Evolutionary conservation across 2,113 vertebrate genomes (phyloP).

Genomic region (Mesocricetus auratus): DNA sequence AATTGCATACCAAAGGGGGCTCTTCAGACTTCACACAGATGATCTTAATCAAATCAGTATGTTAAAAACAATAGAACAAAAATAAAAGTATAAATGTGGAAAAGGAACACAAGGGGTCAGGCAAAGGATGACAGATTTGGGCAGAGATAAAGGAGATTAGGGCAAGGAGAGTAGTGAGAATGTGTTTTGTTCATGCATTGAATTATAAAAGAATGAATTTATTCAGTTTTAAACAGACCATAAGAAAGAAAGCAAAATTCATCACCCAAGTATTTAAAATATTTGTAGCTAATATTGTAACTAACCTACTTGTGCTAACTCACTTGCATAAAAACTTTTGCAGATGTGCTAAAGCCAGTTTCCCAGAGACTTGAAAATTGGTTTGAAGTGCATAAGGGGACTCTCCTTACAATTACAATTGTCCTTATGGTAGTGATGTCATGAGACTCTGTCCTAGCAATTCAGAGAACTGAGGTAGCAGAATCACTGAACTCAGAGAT

Average conservation of each 20-base stretch:
- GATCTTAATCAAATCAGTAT: not conserved
- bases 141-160: not conserved
- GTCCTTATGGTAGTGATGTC: not conserved
- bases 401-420: not conserved
- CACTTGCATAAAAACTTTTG: not conserved
- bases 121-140: not conserved
- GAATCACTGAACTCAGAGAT: no score
- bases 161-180: not conserved
- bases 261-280: not conserved
- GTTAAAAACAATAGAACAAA: not conserved
- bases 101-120: not conserved
- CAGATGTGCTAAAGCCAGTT: not conserved
- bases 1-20: not conserved
- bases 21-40: not conserved
- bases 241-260: not conserved
- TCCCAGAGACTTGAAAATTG: not conserved
- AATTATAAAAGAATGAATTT: not conserved
- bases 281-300: not conserved
- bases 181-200: no score
- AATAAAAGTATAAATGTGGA: not conserved
- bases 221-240: not conserved
- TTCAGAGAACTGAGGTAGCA: not conserved
- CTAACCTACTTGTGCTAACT: not conserved
- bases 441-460: not conserved
- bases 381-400: not conserved